Conservation (phyloP, 1,140 invertebrate genomes). For the Ceratina australensis region DNA sequence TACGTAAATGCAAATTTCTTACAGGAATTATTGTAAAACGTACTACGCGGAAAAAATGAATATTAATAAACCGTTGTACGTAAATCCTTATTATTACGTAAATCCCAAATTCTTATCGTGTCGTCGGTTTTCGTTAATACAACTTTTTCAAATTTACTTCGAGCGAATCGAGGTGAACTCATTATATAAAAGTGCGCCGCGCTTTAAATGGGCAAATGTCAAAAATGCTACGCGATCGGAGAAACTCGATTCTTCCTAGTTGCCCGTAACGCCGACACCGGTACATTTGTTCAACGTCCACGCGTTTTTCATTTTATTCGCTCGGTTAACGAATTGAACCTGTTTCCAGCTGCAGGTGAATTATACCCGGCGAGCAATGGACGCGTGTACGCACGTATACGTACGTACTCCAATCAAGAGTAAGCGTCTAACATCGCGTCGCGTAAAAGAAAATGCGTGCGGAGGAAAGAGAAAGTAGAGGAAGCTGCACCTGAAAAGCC, state of each 20-base stretch:
- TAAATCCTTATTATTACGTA: no score
- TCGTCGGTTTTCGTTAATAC: no score
- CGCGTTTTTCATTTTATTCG: not conserved
- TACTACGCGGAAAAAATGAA: no score
- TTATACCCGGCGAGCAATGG: not conserved
- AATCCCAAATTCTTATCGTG: no score
- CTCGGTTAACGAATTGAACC: not conserved
- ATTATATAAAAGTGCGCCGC: no score
- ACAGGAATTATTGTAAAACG: not conserved
- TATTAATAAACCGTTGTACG: no score
- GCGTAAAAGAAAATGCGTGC: constrained; percentile 2
- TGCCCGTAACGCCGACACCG: not conserved
- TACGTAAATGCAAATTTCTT: not conserved
- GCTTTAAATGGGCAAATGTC: no score
- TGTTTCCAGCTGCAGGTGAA: constrained; percentile 4
- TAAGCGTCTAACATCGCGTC: not conserved
- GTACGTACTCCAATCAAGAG: not conserved
- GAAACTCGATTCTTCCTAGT: not conserved
- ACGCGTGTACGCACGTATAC: not conserved
- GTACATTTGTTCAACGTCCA: not conserved
- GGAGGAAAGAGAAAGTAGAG: constrained; percentile 49
- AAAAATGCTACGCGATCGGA: not conserved
- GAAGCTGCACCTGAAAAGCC: constrained; percentile 34
- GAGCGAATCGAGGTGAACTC: no score
- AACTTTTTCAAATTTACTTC: no score